A percentile compares a stretch with the other conserved stretches of the same genome.
phyloP scores from a whole-genome alignment of 1,140 invertebrate genomes.

The Cyphomyrmex costatus region DNA sequence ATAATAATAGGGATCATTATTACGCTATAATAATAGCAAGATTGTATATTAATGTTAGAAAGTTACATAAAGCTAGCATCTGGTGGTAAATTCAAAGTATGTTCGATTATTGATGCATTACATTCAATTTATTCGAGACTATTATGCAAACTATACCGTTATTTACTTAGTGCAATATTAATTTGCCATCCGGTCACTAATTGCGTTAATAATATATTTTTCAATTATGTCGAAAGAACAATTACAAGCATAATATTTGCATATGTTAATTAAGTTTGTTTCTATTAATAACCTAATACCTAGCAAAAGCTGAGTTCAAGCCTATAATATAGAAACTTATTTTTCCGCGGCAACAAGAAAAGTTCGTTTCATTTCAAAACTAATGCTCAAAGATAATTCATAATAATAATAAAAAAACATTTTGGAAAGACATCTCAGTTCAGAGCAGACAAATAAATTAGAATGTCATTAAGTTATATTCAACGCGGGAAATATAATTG shows the following conservation, averaged over 20 bases:
- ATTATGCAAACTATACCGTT: constrained; percentile 41
- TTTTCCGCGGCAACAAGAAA: not conserved
- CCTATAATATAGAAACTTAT: not conserved
- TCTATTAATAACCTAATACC: constrained; percentile 49
- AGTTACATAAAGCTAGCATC: not conserved
- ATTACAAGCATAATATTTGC: constrained; percentile 47
- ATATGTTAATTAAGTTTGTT: constrained; percentile 44
- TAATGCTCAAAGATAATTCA: not conserved
- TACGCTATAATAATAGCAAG: not conserved
- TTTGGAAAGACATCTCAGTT: not conserved
- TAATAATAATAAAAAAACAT: too few species aligned
- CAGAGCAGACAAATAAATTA: not conserved
- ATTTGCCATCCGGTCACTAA: constrained; percentile 42
- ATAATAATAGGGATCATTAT: constrained; percentile 12
- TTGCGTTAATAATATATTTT: constrained; percentile 61
- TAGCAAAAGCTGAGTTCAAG: too few species aligned
- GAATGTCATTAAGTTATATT: constrained; percentile 15
- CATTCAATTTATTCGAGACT: constrained; percentile 61
- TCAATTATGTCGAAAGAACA: constrained; percentile 50
- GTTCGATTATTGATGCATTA: constrained; percentile 52
- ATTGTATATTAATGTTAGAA: constrained; percentile 20
- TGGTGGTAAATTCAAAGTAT: constrained; percentile 34
- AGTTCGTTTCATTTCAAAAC: not conserved
- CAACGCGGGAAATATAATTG: not conserved
- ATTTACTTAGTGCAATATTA: constrained; percentile 58